Conservation (phyloP, 2,113 vertebrate species). For the human (Homo sapiens) region GRCh38 chr4:109504001-109504500, state of each 20-base stretch:
- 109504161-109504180: not conserved
- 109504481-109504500: not conserved
- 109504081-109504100: not conserved
- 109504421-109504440: not conserved
- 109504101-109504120: not conserved
- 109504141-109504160: too few relatives aligned
- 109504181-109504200: not conserved
- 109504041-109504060: not conserved
- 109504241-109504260: not conserved
- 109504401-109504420: not conserved
- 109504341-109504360: not conserved
- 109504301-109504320: not conserved
- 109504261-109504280: not conserved
- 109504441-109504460: not conserved
- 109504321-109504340: constrained; percentile 11
- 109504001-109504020: not conserved
- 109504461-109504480: not conserved
- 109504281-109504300: not conserved
- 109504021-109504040: not conserved
- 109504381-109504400: not conserved
- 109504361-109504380: not conserved
- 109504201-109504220: not conserved
- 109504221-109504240: not conserved
- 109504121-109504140: not conserved
- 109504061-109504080: not conserved